A percentile compares a stretch with the other conserved stretches of the same genome.
phyloP scores from a whole-genome alignment of 2,113 vertebrate species.

The Sclerurus mexicanus region DNA sequence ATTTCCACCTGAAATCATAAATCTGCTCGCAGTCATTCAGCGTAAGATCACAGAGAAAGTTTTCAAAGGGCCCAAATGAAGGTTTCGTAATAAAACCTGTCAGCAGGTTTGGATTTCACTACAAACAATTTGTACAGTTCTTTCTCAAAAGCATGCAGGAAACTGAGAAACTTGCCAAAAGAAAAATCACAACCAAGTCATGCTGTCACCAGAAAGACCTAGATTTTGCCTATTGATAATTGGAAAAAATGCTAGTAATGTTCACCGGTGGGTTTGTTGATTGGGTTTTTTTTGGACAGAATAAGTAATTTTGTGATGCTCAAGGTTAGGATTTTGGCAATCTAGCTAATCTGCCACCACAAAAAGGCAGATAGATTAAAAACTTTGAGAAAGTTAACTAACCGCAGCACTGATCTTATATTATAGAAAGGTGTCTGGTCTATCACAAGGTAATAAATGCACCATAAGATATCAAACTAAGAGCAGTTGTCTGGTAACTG shows the following conservation, averaged over 20 bases:
- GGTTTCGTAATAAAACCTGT: constrained; percentile 23
- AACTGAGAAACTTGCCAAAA: neutral
- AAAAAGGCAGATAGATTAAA: neutral
- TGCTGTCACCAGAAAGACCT: neutral
- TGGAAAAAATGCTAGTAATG: neutral
- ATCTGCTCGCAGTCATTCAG: constrained; percentile 7
- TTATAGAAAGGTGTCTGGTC: neutral
- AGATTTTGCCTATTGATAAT: neutral
- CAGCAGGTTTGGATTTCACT: constrained; percentile 3
- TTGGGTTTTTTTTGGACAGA: neutral
- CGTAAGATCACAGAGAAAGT: neutral
- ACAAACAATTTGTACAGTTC: neutral
- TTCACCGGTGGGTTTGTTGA: neutral
- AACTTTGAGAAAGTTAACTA: neutral
- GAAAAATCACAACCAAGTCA: neutral
- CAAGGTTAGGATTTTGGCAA: neutral
- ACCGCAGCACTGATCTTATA: neutral
- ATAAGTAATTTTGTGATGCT: neutral
- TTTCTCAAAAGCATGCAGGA: neutral
- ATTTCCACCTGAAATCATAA: constrained; percentile 18
- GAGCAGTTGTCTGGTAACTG: neutral
- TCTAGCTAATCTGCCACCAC: neutral
- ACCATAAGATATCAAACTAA: neutral
- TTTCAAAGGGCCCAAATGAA: constrained; percentile 1
- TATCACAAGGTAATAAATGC: neutral